These are phyloP conservation scores for Manis javanica DNA, from an alignment of 2,797 vertebrate genomes.

Conservation along the genomic window DNA sequence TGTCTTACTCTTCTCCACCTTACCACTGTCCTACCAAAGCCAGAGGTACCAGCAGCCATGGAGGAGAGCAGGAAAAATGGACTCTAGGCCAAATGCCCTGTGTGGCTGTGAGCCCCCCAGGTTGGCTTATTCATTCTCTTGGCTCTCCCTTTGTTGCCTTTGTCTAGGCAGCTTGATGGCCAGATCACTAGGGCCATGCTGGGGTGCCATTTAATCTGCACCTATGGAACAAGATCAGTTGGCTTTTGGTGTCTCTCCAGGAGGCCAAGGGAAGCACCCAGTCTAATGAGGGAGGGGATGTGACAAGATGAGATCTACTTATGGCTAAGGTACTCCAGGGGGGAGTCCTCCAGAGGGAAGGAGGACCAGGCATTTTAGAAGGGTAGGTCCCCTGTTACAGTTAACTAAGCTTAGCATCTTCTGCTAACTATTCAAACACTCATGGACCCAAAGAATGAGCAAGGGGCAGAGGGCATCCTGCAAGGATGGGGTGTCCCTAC, in stretches of 20 bases:
- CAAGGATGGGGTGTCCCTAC: neutral
- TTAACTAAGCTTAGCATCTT: neutral
- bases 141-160: neutral
- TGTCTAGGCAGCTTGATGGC: neutral
- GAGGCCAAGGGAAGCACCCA: neutral
- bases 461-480: conserved; percentile 22
- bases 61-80: neutral
- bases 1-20: neutral
- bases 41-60: neutral
- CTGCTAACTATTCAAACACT: neutral
- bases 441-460: neutral
- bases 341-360: neutral
- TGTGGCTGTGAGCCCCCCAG: neutral
- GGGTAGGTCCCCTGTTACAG: neutral
- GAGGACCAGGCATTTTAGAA: conserved; percentile 22
- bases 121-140: neutral
- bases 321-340: neutral
- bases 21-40: neutral
- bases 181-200: neutral
- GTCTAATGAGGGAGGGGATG: neutral
- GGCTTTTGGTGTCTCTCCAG: neutral
- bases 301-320: neutral
- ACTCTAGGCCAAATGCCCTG: neutral
- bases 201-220: neutral
- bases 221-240: neutral